Evolutionary conservation across 2,797 vertebrate species (phyloP), one percentile per base, ranked within the genome.

Genomic region (Myripristis murdjan): DNA sequence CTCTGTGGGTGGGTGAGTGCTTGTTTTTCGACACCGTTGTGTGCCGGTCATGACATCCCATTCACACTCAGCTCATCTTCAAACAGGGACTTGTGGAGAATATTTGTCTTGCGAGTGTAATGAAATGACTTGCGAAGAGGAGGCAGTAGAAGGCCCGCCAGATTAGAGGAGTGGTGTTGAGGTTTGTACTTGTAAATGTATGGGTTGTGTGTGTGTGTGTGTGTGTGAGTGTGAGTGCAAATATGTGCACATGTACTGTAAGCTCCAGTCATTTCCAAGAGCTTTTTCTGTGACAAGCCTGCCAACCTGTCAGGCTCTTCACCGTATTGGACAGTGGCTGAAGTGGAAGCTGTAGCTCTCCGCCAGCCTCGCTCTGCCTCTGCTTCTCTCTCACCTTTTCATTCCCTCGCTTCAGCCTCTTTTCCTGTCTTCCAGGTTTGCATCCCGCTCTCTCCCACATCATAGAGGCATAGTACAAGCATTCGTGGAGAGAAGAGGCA

Each of bases 361-460:
- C 11, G 7, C 28, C 31, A 5, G 22, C 5, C 31, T 10, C 6
- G n/a, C 14, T 18, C 6, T 15, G 56, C 44, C 20, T 26, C 41
- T 59, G n/a, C 57, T 0, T 55, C 4, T 5, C 12, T 9, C 9
- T 31, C 52, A 20, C 16, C 23, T 20, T 41, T 14, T 10, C 6
- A 24, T 39, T 20, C 24, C 20, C 16, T 12, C 43, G 46, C n/a
- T 24, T 9, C 37, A 6, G 16, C 2, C 44, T 10, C 56, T 59
- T 62, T 58, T 56, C 64, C 12, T 51, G 59, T 51, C 39, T 23
- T 43, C 16, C 64, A 61, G 28, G 58, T 65, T 58, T 33, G 64
- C 55, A 41, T 28, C n/a, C 24, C 16, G n/a, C 31, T 35, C 23
- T 48, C 53, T 66, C 44, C 39, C 41, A 57, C 35, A 31, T n/a